Conservation (phyloP, 2,797 vertebrate species). For the Sebastes elongatus region DNA sequence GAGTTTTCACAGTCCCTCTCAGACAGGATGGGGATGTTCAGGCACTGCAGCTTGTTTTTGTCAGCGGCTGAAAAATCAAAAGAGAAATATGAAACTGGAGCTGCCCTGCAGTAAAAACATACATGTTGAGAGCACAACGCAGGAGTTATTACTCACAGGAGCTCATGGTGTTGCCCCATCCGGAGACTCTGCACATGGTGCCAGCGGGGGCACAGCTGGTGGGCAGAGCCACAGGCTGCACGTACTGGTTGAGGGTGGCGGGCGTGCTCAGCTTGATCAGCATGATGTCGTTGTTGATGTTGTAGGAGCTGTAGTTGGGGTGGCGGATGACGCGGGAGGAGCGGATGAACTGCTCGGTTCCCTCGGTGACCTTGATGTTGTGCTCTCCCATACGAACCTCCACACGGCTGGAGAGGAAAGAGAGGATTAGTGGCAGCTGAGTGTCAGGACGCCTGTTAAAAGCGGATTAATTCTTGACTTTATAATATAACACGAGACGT, state of each 20-base stretch:
- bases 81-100: not conserved
- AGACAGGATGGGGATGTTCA: constrained; percentile 74
- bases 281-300: constrained; percentile 88
- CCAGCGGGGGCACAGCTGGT: constrained; percentile 74
- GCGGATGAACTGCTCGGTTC: constrained; percentile 79
- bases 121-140: not conserved
- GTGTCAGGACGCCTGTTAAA: too few relatives aligned
- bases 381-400: constrained; percentile 86
- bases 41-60: constrained; percentile 68
- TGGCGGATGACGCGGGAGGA: constrained; percentile 81
- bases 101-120: not conserved
- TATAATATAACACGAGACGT: not conserved
- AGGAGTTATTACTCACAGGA: constrained; percentile 59
- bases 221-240: constrained; percentile 83
- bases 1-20: constrained; percentile 48
- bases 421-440: too few relatives aligned
- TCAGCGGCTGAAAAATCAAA: constrained; percentile 43
- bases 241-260: constrained; percentile 75
- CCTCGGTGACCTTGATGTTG: constrained; percentile 68
- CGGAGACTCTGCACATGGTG: constrained; percentile 84
- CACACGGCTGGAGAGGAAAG: constrained; percentile 48
- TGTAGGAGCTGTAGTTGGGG: constrained; percentile 60
- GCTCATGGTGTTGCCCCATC: constrained; percentile 87
- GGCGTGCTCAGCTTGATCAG: constrained; percentile 85
- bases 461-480: too few relatives aligned